Base-by-base conservation (phyloP, 2,113 vertebrate species). In the Herpetotheres cachinnans region DNA sequence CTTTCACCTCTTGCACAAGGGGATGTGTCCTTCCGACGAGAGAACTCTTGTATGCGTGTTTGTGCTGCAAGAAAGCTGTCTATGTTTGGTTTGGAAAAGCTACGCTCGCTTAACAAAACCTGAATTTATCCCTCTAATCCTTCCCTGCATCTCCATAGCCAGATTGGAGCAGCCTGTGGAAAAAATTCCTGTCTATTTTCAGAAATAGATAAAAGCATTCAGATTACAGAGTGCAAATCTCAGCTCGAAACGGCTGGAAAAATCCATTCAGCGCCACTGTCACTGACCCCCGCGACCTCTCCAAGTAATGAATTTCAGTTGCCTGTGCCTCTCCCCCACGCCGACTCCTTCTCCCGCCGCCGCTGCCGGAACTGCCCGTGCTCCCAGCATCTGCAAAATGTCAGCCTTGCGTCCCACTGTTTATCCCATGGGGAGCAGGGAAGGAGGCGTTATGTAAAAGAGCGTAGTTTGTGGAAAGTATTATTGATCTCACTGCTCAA, bases 131-230 rank as follows among this genome's bases (percentile, higher is more conserved):
- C 97, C 85, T 89, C 91, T 98, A 95, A 96, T 98, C 97, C 97
- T 98, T 98, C 97, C 95, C 97, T 94, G 95, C 93, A 96, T 98
- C 97, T 98, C 97, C 97, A 93, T 29, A 38, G 98, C 97, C 98
- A 98, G 97, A 98, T 98, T 98, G 98, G 98, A 98, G 97, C 97
- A 97, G 97, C 95, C 98, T 97, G 97, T 98, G 98, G 98, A 98
- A 98, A 98, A 98, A 98, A 98, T 98, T 98, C 98, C 98, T 98
- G 97, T 98, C 98, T 98, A 98, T 98, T 98, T 98, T 98, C 97
- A 98, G 98, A 98, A 98, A 97, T 98, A 98, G 98, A 98, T 98
- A 98, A 98, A 98, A 98, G 98, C 98, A 97, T 98, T 97, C 97
- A 98, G 98, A 98, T 98, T 98, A 98, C 98, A 97, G 95, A 97